Percentiles rank a stretch among this genome's conserved stretches.
These are phyloP conservation scores for Lithophane socia DNA, from an alignment of 2,888 invertebrate genomes.

Conservation along the genomic window DNA sequence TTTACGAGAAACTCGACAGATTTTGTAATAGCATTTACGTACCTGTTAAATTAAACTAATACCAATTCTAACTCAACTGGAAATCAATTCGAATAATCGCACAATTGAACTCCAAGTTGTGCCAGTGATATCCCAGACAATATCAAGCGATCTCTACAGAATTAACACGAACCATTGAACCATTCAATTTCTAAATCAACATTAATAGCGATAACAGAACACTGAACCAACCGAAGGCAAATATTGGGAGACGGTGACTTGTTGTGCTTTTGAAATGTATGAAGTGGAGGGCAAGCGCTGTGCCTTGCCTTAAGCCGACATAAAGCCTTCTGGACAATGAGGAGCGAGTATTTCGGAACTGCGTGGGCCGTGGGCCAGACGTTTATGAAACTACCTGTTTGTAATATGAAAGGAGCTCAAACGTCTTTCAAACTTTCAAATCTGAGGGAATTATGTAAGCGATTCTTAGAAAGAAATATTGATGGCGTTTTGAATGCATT, in stretches of 20 bases:
- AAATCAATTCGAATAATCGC: slow-evolving; percentile 50
- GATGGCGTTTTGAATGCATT: slow-evolving; percentile 8
- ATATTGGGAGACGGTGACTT: slow-evolving; percentile 59
- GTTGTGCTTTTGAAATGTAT: slow-evolving; percentile 68
- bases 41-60: slow-evolving; percentile 34
- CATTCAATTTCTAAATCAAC: slow-evolving; percentile 64
- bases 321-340: slow-evolving; percentile 78
- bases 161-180: slow-evolving; percentile 55
- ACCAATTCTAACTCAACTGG: slow-evolving; percentile 23
- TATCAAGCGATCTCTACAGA: slow-evolving; percentile 52
- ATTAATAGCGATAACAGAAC: slow-evolving; percentile 61
- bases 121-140: slow-evolving; percentile 42
- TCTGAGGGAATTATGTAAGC: slow-evolving; percentile 49
- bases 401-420: slow-evolving; percentile 63
- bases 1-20: slow-evolving; percentile 21
- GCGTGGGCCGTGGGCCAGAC: slow-evolving; percentile 83
- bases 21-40: slow-evolving; percentile 38
- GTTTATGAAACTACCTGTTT: slow-evolving; percentile 74
- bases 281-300: slow-evolving; percentile 57
- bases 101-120: slow-evolving; percentile 49
- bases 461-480: slow-evolving; percentile 28
- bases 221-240: slow-evolving; percentile 57
- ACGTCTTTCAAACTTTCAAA: slow-evolving; percentile 54
- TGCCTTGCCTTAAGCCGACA: slow-evolving; percentile 73
- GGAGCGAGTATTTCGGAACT: slow-evolving; percentile 68